These are phyloP conservation scores for Exaiptasia diaphana DNA, from an alignment of 64 coral and sea anemone genomes.

Conservation along the genomic window DNA sequence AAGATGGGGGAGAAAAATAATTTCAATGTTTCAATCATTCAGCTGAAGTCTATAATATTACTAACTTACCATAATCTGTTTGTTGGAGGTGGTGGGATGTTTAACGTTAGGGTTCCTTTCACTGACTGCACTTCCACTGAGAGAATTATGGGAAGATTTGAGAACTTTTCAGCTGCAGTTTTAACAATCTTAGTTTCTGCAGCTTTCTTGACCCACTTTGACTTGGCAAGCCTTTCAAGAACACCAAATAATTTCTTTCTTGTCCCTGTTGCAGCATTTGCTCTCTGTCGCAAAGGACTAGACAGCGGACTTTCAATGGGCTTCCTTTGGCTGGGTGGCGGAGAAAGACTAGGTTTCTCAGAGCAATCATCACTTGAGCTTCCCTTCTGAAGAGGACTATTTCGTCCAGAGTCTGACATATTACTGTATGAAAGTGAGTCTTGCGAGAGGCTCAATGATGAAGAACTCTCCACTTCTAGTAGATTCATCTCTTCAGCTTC, in stretches of 20 bases:
- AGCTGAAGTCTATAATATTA: not conserved
- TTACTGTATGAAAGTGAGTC: not conserved
- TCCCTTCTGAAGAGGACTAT: conserved; percentile 29
- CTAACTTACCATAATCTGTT: conserved; percentile 92
- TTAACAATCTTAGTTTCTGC: conserved; percentile 95
- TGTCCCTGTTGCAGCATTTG: conserved; percentile 28
- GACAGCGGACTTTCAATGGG: not conserved
- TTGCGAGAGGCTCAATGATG: not conserved
- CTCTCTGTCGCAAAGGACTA: not conserved
- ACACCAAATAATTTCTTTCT: conserved; percentile 85
- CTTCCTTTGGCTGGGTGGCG: not conserved
- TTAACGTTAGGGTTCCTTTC: conserved; percentile 81
- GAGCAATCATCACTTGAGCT: conserved; percentile 44
- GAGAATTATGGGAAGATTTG: conserved; percentile 89
- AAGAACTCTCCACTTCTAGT: not conserved
- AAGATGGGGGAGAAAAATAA: not conserved
- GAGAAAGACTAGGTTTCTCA: not conserved
- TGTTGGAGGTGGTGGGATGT: conserved; percentile 92
- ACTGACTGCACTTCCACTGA: conserved; percentile 81
- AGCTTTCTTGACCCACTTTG: conserved; percentile 98
- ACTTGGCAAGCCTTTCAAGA: conserved; percentile 88
- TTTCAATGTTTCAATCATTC: not conserved
- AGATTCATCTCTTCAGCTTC: not conserved
- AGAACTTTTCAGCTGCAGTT: conserved; percentile 90
- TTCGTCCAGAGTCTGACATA: not conserved